Conservation (phyloP, 2,113 vertebrate genomes). For the Motacilla tschutschensis region DNA sequence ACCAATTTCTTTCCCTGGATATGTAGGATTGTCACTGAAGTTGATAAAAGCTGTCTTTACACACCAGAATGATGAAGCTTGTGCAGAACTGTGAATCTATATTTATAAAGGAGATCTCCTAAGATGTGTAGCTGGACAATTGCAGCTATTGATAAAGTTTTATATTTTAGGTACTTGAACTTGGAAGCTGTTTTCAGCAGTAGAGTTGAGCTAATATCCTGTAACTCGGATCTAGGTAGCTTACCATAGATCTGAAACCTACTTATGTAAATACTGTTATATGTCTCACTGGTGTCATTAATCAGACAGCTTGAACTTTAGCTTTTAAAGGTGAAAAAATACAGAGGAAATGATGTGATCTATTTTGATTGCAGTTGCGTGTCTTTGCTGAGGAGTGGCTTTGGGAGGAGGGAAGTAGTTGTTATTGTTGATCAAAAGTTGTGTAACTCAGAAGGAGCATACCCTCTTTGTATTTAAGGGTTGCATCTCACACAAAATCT, state of each 20-base stretch:
- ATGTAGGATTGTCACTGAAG: neutral
- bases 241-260: neutral
- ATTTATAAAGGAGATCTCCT: neutral
- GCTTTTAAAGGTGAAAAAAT: neutral
- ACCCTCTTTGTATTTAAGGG: neutral
- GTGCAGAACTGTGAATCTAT: neutral
- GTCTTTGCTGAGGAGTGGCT: conserved; percentile 37
- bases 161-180: neutral
- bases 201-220: neutral
- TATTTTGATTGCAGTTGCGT: conserved; percentile 3
- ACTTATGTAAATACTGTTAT: neutral
- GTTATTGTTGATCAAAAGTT: conserved; percentile 31
- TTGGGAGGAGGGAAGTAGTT: conserved; percentile 22
- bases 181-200: neutral
- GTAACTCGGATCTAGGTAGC: neutral
- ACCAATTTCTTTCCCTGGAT: neutral
- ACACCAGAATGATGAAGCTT: neutral
- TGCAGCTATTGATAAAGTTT: neutral
- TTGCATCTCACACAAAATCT: neutral
- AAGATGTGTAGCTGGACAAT: neutral
- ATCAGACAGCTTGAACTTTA: conserved; percentile 25
- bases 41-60: neutral
- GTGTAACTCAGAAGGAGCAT: neutral
- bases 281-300: neutral
- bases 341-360: neutral